Evolutionary conservation across 2,888 invertebrate species (phyloP), one percentile per base, ranked within the genome.

Genomic region (Scaptomyza cyrtandrae): DNA sequence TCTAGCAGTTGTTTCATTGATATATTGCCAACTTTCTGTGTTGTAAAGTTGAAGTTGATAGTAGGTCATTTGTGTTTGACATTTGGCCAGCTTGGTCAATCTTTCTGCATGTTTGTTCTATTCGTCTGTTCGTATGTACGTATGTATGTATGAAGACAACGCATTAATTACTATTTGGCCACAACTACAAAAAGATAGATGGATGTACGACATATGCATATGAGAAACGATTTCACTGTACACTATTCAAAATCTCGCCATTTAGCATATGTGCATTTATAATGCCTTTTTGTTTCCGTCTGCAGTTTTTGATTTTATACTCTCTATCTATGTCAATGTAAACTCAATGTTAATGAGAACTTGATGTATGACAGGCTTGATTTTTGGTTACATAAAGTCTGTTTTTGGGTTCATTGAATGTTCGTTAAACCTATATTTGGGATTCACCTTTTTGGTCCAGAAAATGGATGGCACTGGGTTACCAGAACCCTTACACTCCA

Each of bases 381-480:
- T 5, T 52, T 24, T 24, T 24, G 24, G 24, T 24, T 16, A 19
- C 1, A 2, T 1, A 7, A 16, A 56, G 53, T 31, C 29, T 46
- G 9, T 13, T 39, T 3, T 39, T n/a, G 10, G n/a, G 10, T 24
- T 24, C 19, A 50, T 24, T 11, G 14, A 11, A 10, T 6, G 35
- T n/a, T n/a, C n/a, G 10, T 50, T n/a, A 9, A 3, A n/a, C 0
- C 27, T 10, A n/a, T 1, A 11, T 37, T n/a, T 11, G 1, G 2
- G 16, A 56, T 49, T 45, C 71, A 92, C 92, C 91, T 92, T 92
- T 87, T 92, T 92, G 52, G 92, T 92, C 95, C 95, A 95, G n/a
- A 93, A 93, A 70, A 95, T 95, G 24, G 93, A 94, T 0, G 95
- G 95, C 33, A 95, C 95, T 0, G 95, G 95, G 91, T 95, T 95